A percentile compares a stretch with the other conserved stretches of the same genome.
These are phyloP conservation scores for Pangasius mekongensis DNA, from an alignment of 2,797 vertebrate genomes.

Conservation along the genomic window DNA sequence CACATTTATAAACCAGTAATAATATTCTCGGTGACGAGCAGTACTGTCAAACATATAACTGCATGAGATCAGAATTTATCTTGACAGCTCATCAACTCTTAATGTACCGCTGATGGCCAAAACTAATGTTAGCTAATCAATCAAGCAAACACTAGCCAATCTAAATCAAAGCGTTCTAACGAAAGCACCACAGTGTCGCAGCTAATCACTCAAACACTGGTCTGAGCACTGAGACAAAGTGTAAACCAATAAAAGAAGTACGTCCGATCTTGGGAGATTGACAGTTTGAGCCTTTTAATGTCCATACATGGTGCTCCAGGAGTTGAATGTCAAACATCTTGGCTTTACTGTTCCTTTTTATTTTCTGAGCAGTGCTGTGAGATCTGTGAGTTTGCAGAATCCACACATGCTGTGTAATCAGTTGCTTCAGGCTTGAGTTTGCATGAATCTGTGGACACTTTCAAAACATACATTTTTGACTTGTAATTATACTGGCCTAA, in stretches of 20 bases:
- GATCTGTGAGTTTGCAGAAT: conserved; percentile 18
- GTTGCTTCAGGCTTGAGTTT: conserved; percentile 39
- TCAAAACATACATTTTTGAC: neutral
- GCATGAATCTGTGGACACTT: conserved; percentile 24
- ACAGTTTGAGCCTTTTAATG: conserved; percentile 27
- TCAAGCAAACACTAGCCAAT: conserved; percentile 6
- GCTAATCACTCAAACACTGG: neutral
- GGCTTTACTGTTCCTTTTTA: conserved; percentile 34
- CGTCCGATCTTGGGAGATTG: neutral
- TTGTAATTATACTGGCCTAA: neutral
- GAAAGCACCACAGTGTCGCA: conserved; percentile 6
- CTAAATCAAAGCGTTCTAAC: conserved; percentile 14
- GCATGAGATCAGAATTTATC: conserved; percentile 22
- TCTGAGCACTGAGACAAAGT: conserved; percentile 12
- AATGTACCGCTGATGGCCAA: neutral
- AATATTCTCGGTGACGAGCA: neutral
- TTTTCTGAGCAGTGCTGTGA: conserved; percentile 22
- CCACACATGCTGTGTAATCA: conserved; percentile 14
- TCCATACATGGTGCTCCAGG: neutral
- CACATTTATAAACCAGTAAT: neutral
- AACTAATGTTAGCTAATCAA: conserved; percentile 32
- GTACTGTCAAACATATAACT: conserved; percentile 14
- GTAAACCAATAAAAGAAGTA: conserved; percentile 19
- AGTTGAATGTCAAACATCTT: conserved; percentile 10
- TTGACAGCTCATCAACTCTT: neutral